Base-by-base conservation (phyloP, 2,113 vertebrate species). In the Martes martes region DNA sequence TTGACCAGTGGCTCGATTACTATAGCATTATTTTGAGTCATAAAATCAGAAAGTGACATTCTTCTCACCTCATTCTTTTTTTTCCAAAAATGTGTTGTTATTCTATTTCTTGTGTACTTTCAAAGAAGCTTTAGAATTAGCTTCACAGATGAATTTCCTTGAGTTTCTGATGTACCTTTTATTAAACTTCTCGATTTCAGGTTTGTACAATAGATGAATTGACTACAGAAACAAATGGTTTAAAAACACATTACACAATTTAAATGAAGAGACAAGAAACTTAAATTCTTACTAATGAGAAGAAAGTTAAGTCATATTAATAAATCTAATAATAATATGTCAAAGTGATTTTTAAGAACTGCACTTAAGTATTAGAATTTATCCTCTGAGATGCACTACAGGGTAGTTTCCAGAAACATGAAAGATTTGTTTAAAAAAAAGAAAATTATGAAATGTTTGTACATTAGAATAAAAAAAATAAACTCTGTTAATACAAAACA, bases 281-380 rank as follows among this genome's bases (percentile, higher is more conserved):
- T 55, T 67, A 39, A 82, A 31, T 90, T 74, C 21, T 94, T 93
- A 88, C 8, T 88, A 73, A 81, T 89, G 45, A 73, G 18, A 78
- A 61, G 4, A 16, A 95, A 85, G 7, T 92, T 42, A 82, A 89
- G 18, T 63, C 71, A 52, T 84, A 78, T 78, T 73, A 86, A 88
- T 85, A 89, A 92, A 80, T 28, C 45, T 73, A 90, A 88, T 47
- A 78, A 89, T 67, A 61, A 55, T 61, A 89, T 52, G 28, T 84
- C 42, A 91, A 88, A 89, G 6, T 80, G 33, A 57, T 83, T 94
- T 95, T 94, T 88, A 84, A 92, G 89, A 10, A 86, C 16, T 45
- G 13, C 6, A 67, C 16, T 85, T 81, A 92, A 50, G 4, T 76
- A 78, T 88, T 85, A 69, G 52, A 1, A 31, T 81, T 61, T 88